These are phyloP conservation scores for Sympetrum striolatum DNA, from an alignment of 2,888 invertebrate species.

Conservation along the genomic window DNA sequence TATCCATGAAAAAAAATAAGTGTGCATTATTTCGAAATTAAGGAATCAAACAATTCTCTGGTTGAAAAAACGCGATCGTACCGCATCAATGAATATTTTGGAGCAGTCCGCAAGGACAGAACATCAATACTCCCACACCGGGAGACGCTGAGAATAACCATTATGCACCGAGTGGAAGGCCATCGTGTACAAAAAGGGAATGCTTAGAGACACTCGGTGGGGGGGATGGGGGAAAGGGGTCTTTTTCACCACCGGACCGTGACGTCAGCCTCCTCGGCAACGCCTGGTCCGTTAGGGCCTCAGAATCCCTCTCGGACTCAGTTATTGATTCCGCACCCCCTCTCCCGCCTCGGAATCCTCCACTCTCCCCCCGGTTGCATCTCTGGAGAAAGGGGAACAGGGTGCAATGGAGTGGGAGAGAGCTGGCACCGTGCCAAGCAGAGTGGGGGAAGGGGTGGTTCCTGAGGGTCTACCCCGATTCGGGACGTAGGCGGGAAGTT, in stretches of 20 bases:
- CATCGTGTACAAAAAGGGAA: neutral
- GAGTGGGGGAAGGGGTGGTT: neutral
- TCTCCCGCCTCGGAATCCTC: neutral
- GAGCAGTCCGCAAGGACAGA: neutral
- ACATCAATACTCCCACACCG: neutral
- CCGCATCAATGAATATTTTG: neutral
- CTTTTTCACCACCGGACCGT: neutral
- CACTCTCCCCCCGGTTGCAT: neutral
- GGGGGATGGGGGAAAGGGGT: too few relatives aligned
- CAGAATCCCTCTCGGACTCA: conserved; percentile 12
- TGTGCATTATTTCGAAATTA: too few relatives aligned
- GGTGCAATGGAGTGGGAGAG: neutral
- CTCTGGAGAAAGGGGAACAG: neutral
- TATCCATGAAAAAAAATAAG: too few relatives aligned
- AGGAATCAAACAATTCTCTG: too few relatives aligned
- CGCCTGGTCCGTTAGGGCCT: conserved; percentile 8
- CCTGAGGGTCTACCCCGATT: neutral
- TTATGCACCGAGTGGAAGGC: neutral
- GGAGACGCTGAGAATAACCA: too few relatives aligned
- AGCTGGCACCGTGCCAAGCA: neutral
- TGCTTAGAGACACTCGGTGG: neutral
- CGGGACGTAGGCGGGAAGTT: neutral
- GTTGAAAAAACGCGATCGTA: neutral
- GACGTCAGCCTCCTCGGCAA: neutral
- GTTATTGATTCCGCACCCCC: conserved; percentile 26